Base-by-base conservation (phyloP, 64 coral and sea anemone genomes). In the Acropora tenuis region DNA sequence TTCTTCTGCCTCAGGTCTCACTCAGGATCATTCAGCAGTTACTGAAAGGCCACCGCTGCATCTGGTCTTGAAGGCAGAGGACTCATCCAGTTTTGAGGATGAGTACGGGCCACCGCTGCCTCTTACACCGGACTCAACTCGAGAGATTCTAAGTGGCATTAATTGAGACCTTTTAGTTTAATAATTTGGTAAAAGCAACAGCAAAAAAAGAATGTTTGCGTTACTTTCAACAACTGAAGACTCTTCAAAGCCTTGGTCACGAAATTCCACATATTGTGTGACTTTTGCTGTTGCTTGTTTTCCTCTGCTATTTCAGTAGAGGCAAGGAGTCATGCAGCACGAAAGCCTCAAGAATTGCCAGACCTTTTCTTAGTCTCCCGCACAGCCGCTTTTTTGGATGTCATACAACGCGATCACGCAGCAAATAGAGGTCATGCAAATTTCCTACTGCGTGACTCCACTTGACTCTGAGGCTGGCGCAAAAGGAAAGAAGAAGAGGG, bases 91-190 rank as follows among this genome's bases (percentile, higher is more conserved):
- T 20, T 85, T 69, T 85, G 82, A 44, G 0, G 68, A 49, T n/a
- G 82, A 85, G 18, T 85, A 71, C 47, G 16, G 61, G 5, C 3
- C 63, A 16, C 12, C 82, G 3, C 63, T 85, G 7, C 82, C 82
- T n/a, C 66, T 85, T 18, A 85, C 82, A 4, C 82, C 82, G 8
- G 82, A 85, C 82, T 85, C 82, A 45, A 71, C 82, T 5, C 7
- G 82, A 65, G 82, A 85, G 61, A 85, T 85, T 85, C 44, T 85
- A 48, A 85, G 41, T 69, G 82, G 69, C 17, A 85, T 85, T 45
- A 55, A 10, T 30, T 55, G 72, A 67, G 63, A 85, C 63, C 20
- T 85, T 8, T 63, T 63, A 63, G 60, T 63, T 63, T 63, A 2
- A 15, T 63, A 63, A 8, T 13, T 63, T 13, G 52, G 52, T 55